Base-by-base conservation (phyloP, 23 tunicate species). In the Styela plicata region DNA sequence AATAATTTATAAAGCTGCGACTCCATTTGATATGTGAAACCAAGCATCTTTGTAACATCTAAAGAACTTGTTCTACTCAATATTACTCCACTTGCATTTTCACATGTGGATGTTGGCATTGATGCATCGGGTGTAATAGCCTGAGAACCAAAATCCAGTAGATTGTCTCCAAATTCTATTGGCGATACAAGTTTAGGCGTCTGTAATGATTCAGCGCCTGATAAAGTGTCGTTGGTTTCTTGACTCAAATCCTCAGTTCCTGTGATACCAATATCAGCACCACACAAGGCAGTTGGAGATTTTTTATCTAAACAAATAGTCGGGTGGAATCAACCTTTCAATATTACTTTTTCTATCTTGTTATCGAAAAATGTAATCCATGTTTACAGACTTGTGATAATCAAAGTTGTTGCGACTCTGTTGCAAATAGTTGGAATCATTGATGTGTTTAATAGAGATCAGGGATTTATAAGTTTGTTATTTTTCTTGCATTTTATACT, bases 131-230 rank as follows among this genome's bases (percentile, higher is more conserved):
- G 57, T 5, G 57, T 13, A 44, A 44, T 44, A 44, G 57, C 57
- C 13, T 44, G 57, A 7, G 57, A 44, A 44, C 71, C 71, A 22
- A 67, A 67, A 67, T 67, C 71, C 0, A 67, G 2, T 25, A 67
- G 24, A 44, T 44, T 44, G 71, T 67, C 71, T 16, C 24, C 71
- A 29, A 67, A 67, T 18, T 27, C 71, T 18, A 29, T 67, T 27
- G 31, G 71, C 22, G 71, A 67, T 27, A 67, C 32, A 29, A 67
- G 71, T 67, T 67, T 67, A 67, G 31, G 32, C 22, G 71, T 27
- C 16, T 21, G 31, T 27, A 25, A 17, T 16, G 31, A 25, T 67
- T 67, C 71, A 21, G 31, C 30, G 13, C 23, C 71, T 1, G 71
- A 1, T 29, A 67, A 25, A 29, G 31, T 67, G 71, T 25, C 22